phyloP scores from a whole-genome alignment of 2,113 vertebrate species.

The Trichomycterus rosablanca region DNA sequence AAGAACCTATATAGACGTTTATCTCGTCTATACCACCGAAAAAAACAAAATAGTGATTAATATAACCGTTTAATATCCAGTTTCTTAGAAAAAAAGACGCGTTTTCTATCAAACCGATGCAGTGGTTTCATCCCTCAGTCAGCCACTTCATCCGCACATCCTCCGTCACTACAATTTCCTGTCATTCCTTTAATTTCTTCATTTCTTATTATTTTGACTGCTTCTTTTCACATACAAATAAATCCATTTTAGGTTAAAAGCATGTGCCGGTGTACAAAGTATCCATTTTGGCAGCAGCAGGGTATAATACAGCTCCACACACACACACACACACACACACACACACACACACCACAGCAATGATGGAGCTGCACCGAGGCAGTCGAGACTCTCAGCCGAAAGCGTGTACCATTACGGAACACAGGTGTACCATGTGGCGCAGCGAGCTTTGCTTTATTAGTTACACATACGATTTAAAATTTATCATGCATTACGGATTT shows the following conservation, averaged over 20 bases:
- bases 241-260: not conserved
- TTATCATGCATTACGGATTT: not conserved
- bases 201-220: too few relatives aligned
- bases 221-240: not conserved
- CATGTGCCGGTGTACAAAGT: not conserved
- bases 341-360: too few relatives aligned
- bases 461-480: not conserved
- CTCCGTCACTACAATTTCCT: slow-evolving; percentile 36
- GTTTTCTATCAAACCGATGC: slow-evolving; percentile 1
- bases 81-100: not conserved
- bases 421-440: slow-evolving; percentile 4
- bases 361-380: slow-evolving; percentile 46
- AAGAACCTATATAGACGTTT: not conserved
- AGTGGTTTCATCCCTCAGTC: slow-evolving; percentile 21
- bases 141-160: slow-evolving; percentile 41
- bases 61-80: too few relatives aligned
- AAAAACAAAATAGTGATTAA: too few relatives aligned
- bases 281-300: not conserved
- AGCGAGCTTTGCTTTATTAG: not conserved
- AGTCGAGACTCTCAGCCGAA: slow-evolving; percentile 53
- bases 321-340: too few relatives aligned
- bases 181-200: not conserved
- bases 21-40: too few relatives aligned
- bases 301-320: slow-evolving; percentile 37
- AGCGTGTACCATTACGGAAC: slow-evolving; percentile 56